Evolutionary conservation across 2,888 invertebrate genomes (phyloP).

Genomic region (Diaphora mendica): DNA sequence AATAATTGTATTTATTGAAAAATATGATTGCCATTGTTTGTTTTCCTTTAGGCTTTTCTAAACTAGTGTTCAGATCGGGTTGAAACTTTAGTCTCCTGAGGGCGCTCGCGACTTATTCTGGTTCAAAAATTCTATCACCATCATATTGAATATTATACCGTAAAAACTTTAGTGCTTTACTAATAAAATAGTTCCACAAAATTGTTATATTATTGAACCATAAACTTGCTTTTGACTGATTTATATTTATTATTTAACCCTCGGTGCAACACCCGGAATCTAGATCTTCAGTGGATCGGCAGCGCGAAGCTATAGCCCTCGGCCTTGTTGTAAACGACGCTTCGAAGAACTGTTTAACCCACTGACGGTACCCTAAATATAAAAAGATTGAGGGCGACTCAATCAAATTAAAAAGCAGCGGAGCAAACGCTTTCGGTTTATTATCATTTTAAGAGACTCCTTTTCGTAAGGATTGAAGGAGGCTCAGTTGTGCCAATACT

Average conservation of each 20-base stretch:
- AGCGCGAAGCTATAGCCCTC: not conserved
- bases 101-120: not conserved
- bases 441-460: not conserved
- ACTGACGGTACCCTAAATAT: not conserved
- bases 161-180: not conserved
- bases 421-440: not conserved
- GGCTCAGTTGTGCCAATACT: not conserved
- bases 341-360: not conserved
- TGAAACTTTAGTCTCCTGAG: not conserved
- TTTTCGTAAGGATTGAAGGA: not conserved
- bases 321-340: not conserved
- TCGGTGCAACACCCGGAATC: not conserved
- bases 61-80: not conserved
- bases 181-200: not conserved
- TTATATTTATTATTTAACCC: not conserved
- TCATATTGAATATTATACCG: not conserved
- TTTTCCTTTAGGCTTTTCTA: not conserved
- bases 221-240: not conserved
- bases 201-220: not conserved
- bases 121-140: not conserved
- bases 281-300: not conserved
- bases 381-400: not conserved
- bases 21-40: not conserved
- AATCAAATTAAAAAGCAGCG: not conserved
- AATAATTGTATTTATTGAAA: no score